Conservation (phyloP, 1,140 invertebrate genomes). For the Polypedilum pembai region DNA sequence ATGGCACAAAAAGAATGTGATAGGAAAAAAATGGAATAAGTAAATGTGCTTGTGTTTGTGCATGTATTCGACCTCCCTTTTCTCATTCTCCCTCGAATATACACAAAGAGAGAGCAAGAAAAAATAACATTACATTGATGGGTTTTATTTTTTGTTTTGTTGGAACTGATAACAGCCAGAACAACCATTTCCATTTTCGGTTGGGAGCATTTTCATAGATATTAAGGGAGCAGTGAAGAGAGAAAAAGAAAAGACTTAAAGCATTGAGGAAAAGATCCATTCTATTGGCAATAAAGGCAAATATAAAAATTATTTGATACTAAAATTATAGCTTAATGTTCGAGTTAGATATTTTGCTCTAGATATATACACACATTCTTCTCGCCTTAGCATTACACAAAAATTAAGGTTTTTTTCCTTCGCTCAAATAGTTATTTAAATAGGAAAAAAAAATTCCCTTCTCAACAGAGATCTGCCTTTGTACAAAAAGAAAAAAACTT, state of each 20-base stretch:
- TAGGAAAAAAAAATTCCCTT: not conserved
- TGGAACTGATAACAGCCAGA: constrained; percentile 22
- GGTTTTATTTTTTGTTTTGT: constrained; percentile 25
- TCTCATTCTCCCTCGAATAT: not conserved
- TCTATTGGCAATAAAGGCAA: constrained; percentile 28
- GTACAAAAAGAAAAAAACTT: no score
- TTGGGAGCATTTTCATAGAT: constrained; percentile 14
- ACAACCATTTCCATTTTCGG: constrained; percentile 25
- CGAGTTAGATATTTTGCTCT: constrained; percentile 22
- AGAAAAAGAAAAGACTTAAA: not conserved
- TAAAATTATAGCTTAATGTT: constrained; percentile 28
- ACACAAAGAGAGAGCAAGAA: not conserved
- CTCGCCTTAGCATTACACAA: constrained; percentile 12
- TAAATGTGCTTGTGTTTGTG: no score
- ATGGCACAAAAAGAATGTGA: constrained; percentile 15
- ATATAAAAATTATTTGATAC: constrained; percentile 28
- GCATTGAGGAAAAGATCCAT: constrained; percentile 10
- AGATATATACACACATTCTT: constrained; percentile 11
- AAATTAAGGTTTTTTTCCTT: constrained; percentile 22
- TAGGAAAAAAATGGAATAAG: not conserved
- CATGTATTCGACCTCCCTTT: not conserved
- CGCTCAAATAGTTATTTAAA: constrained; percentile 26
- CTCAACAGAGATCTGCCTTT: not conserved
- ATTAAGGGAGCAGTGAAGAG: not conserved
- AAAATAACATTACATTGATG: constrained; percentile 24